These are phyloP conservation scores for Cynopterus brachyotis DNA, from an alignment of 2,113 vertebrate species.

Conservation along the genomic window DNA sequence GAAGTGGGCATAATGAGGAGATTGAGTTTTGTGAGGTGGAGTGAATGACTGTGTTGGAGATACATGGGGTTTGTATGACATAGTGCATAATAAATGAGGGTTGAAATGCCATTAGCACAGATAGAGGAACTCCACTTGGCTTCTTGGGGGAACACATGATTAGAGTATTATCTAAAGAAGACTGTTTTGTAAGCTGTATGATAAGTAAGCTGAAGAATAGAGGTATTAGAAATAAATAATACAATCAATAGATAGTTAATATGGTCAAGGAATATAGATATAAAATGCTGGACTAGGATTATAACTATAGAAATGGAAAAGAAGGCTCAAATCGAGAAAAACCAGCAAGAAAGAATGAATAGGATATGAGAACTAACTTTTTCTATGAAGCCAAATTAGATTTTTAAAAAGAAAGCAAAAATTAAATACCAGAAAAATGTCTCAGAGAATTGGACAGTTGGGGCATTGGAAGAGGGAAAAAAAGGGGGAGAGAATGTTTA, in stretches of 20 bases:
- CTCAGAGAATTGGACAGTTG: conserved; percentile 37
- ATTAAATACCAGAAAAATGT: conserved; percentile 53
- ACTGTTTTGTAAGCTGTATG: not conserved
- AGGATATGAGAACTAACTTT: conserved; percentile 24
- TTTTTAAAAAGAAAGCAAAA: conserved; percentile 50
- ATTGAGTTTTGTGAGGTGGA: not conserved
- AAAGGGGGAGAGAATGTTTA: conserved; percentile 40
- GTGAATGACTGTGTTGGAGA: not conserved
- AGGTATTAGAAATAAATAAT: not conserved
- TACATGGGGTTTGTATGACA: not conserved
- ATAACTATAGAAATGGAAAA: not conserved
- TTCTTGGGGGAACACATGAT: not conserved
- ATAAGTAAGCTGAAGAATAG: not conserved
- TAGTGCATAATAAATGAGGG: not conserved
- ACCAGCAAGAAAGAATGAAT: not conserved
- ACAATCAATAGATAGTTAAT: not conserved
- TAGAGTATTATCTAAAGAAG: not conserved
- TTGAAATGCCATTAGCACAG: not conserved
- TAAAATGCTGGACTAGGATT: not conserved
- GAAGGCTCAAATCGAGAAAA: conserved; percentile 7
- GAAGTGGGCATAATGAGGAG: not conserved
- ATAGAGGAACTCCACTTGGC: not conserved
- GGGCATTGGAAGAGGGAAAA: conserved; percentile 47
- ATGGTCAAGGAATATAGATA: not conserved
- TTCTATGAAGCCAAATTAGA: not conserved